Base-by-base conservation (phyloP, 23 tunicate genomes). In the Botrylloides violaceus region DNA sequence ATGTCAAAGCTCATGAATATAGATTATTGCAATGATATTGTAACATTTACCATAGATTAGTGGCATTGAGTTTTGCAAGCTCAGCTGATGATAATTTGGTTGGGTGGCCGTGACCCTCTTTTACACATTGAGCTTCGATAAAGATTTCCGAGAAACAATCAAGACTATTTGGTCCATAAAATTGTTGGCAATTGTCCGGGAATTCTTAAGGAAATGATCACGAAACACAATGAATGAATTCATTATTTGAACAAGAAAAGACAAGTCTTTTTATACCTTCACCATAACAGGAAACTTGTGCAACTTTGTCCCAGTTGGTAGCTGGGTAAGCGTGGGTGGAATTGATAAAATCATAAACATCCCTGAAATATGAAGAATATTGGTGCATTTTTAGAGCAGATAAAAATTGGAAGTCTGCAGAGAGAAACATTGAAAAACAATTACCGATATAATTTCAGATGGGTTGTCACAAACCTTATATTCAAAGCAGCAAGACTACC, bases 391-490 rank as follows among this genome's bases (percentile, higher is more conserved):
- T n/a, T n/a, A n/a, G n/a, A n/a, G n/a, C n/a, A n/a, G n/a, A n/a
- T n/a, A n/a, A n/a, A n/a, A n/a, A n/a, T n/a, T n/a, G 12, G 23
- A 58, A 5, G 5, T 58, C 5, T 3, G 23, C 4, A 4, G 62
- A 58, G 4, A 58, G 26, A 23, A 9, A 58, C 9, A 58, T 9
- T 4, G 3, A 9, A 58, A 58, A 4, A 58, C 12, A 58, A 4
- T n/a, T n/a, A n/a, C n/a, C n/a, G n/a, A n/a, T n/a, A n/a, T n/a
- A n/a, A n/a, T n/a, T n/a, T n/a, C n/a, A n/a, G n/a, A n/a, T n/a
- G n/a, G 55, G 55, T 47, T 12, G 18, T 12, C 19, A 31, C 32
- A 12, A 27, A 68, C 74, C 74, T 68, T 36, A 68, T 9, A 68
- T 35, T 43, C 9, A 22, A 18, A 24, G 5, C 25, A 37, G 36